Evolutionary conservation across 1,140 invertebrate species (phyloP).

Genomic region (Tetramorium alpestre): DNA sequence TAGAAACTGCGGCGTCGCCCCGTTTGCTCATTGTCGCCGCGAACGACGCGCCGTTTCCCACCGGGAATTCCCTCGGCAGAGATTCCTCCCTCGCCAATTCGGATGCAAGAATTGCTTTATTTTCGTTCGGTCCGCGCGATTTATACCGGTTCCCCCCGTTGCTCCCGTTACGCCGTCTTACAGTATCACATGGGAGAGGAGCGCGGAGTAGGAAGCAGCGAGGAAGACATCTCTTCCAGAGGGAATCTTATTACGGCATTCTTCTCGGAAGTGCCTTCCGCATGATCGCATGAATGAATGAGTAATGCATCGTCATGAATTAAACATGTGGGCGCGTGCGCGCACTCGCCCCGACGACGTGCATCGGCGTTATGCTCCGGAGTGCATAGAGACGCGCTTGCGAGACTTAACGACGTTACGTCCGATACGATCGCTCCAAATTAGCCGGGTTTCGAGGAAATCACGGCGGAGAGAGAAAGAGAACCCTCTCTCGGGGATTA

Average conservation of each 20-base stretch:
- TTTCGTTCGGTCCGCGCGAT: slow-evolving; percentile 23
- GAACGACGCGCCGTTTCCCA: not conserved
- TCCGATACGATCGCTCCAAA: slow-evolving; percentile 44
- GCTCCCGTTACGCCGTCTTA: slow-evolving; percentile 22
- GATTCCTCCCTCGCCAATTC: not conserved
- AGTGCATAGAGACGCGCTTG: not conserved
- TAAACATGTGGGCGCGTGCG: slow-evolving; percentile 79
- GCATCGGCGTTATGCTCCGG: not conserved
- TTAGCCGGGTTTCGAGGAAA: slow-evolving; percentile 29
- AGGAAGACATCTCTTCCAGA: slow-evolving; percentile 53
- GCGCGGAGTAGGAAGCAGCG: not conserved
- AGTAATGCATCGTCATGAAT: slow-evolving; percentile 80
- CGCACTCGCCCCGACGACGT: slow-evolving; percentile 3
- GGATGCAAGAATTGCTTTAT: not conserved
- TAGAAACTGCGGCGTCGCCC: not conserved
- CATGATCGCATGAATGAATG: slow-evolving; percentile 80
- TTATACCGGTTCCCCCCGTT: not conserved
- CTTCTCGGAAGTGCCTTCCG: slow-evolving; percentile 77
- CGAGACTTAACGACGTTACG: slow-evolving; percentile 27
- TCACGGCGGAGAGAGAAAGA: not conserved
- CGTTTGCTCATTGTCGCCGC: not conserved
- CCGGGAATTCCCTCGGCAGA: not conserved
- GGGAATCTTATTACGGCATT: slow-evolving; percentile 79
- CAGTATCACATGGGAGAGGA: slow-evolving; percentile 20
- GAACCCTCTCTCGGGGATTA: not conserved